Percentiles rank a stretch among this genome's conserved stretches.
Evolutionary conservation across 2,797 vertebrate genomes (phyloP).

Genomic region (Lithobates pipiens): DNA sequence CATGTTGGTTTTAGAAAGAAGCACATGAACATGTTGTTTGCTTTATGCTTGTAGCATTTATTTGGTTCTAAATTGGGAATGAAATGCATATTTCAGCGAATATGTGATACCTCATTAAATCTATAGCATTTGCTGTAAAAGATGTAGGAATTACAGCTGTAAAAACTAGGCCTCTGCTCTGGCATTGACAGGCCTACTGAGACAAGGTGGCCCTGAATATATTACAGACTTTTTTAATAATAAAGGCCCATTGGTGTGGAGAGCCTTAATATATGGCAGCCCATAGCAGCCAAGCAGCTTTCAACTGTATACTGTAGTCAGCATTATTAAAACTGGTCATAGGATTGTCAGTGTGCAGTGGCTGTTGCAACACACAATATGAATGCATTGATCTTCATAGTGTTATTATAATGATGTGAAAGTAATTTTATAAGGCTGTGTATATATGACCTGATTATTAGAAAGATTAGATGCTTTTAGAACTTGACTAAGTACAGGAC

Average conservation of each 20-base stretch:
- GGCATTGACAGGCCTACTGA: neutral
- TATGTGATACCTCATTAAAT: neutral
- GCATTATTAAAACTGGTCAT: neutral
- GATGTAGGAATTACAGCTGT: neutral
- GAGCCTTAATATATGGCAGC: neutral
- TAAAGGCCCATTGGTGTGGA: too few species aligned
- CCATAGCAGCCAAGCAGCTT: neutral
- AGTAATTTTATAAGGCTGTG: too few species aligned
- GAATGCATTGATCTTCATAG: neutral
- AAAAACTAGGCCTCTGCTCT: neutral
- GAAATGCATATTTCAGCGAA: slow-evolving; percentile 6
- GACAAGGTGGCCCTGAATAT: neutral
- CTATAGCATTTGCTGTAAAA: neutral
- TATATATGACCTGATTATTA: too few species aligned
- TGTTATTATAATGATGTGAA: neutral
- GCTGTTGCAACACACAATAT: neutral
- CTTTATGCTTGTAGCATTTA: neutral
- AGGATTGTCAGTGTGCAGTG: neutral
- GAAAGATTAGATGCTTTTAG: too few species aligned
- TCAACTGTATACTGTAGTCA: neutral
- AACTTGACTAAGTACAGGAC: too few species aligned
- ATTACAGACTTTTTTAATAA: too few species aligned
- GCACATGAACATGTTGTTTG: neutral
- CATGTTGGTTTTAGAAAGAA: neutral
- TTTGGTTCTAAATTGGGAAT: neutral